Evolutionary conservation across 2,888 invertebrate species (phyloP), one percentile per base, ranked within the genome.

Genomic region (Idaea biselata): DNA sequence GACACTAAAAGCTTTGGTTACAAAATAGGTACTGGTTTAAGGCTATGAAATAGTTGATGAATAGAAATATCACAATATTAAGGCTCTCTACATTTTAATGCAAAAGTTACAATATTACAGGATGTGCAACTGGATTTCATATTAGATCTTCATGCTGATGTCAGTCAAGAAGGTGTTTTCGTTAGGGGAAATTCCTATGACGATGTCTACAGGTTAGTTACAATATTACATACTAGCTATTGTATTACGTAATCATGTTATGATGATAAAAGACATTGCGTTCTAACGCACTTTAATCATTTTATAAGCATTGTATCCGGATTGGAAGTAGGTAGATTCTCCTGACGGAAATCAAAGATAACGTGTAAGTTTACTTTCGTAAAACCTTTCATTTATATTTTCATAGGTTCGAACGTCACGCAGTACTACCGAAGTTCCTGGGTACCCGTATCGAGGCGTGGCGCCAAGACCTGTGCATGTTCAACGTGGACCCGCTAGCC

Each of bases 161-260:
- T 97, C 16, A 98, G 97, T 73, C 94, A 98, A 66, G 96, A 97
- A 80, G 99, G 99, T 8, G 96, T 97, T 61, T 99, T 99, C 87
- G 96, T 99, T 68, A 97, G 98, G 78, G 99, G 99, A 18, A 99
- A 98, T 83, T 96, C 97, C 0, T 98, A 97, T 77, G 97, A 97
- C 76, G 97, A 98, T 82, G 97, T 98, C 16, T 97, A 97, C 89
- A 95, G 97, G 96, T 96, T 86, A 58, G 33, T 6, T 33, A 25
- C 25, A 25, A 25, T 25, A 5, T 25, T 25, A 25, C 25, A 1
- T 25, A 25, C 25, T 25, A 25, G 3, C 5, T 25, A 25, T 25
- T 25, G 5, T 25, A 25, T 25, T 25, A 25, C 25, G 5, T 25
- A 25, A 25, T 25, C 25, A 25, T 25, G 3, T 25, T 25, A 5